Evolutionary conservation across 2,888 invertebrate genomes (phyloP).

Genomic region (Laothoe populi): DNA sequence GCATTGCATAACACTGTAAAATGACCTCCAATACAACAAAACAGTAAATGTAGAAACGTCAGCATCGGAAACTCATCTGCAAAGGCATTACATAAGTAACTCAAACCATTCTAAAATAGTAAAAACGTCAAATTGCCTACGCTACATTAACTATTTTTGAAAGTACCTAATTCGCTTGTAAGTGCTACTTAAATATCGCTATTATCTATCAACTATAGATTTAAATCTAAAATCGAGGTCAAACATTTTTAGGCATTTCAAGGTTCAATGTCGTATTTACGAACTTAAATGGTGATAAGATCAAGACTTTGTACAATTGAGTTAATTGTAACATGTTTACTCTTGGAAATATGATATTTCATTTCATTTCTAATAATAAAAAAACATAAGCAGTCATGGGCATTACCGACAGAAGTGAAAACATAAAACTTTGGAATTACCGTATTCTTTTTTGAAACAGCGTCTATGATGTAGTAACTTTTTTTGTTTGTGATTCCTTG

Average conservation of each 20-base stretch:
- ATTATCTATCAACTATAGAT: too few species aligned
- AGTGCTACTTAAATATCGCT: conserved; percentile 3
- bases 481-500: too few species aligned
- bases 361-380: neutral
- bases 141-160: conserved; percentile 6
- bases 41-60: neutral
- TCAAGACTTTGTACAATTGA: neutral
- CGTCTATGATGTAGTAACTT: too few species aligned
- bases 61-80: neutral
- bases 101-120: neutral
- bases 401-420: too few species aligned
- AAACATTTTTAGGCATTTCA: neutral
- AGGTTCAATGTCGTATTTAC: neutral
- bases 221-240: neutral
- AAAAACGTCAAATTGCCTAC: neutral
- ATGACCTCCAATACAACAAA: neutral
- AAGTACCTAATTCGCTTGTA: conserved; percentile 1
- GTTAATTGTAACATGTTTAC: neutral
- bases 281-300: neutral
- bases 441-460: too few species aligned
- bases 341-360: neutral
- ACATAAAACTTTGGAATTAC: too few species aligned
- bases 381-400: too few species aligned
- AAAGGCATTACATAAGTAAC: neutral
- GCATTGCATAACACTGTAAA: too few species aligned